phyloP scores from a whole-genome alignment of 2,888 invertebrate genomes.

The Dolomedes plantarius region DNA sequence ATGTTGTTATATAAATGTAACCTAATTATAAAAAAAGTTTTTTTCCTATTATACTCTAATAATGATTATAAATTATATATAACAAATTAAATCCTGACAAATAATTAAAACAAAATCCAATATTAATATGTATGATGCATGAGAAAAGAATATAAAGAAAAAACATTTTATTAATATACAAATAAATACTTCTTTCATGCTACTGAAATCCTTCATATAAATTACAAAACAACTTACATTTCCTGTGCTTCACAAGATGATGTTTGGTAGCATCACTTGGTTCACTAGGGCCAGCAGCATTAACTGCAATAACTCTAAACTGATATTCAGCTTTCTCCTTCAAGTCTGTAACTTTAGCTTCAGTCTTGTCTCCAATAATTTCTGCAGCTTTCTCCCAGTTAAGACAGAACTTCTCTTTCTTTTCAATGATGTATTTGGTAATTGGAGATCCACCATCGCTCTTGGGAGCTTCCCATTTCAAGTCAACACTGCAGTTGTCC shows the following conservation, averaged over 20 bases:
- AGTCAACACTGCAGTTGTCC: conserved; percentile 78
- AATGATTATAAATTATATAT: no score
- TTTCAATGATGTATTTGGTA: conserved; percentile 94
- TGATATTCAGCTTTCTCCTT: conserved; percentile 94
- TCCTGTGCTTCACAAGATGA: conserved; percentile 91
- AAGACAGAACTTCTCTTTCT: conserved; percentile 82
- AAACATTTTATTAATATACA: no score
- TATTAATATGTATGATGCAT: no score
- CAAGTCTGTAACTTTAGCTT: conserved; percentile 85
- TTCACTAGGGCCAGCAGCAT: conserved; percentile 93
- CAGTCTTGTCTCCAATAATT: conserved; percentile 78
- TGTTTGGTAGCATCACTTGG: conserved; percentile 93
- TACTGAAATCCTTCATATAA: no score
- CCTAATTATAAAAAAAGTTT: no score
- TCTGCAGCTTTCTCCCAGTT: conserved; percentile 94
- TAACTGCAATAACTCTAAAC: conserved; percentile 92
- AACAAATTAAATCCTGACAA: no score
- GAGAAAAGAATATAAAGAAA: no score
- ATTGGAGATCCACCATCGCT: conserved; percentile 96
- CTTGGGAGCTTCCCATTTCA: conserved; percentile 95
- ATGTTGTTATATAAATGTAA: no score
- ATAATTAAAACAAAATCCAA: no score
- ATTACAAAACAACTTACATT: conserved; percentile 86
- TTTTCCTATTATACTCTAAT: no score
- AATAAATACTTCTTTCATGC: no score